phyloP scores from a whole-genome alignment of 2,113 vertebrate species.

The Scalopus aquaticus region DNA sequence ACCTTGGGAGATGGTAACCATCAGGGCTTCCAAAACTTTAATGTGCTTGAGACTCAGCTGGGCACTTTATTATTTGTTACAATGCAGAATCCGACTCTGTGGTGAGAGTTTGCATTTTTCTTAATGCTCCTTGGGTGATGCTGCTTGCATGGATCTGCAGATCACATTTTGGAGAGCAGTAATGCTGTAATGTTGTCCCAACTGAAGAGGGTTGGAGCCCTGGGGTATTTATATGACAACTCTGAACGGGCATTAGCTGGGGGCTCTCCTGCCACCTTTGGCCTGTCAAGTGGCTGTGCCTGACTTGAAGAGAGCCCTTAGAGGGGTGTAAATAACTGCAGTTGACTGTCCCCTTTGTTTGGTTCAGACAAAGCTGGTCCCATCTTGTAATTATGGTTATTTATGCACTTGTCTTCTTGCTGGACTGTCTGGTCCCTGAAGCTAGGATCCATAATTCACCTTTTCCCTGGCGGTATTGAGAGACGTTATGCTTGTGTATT shows the following conservation, averaged over 20 bases:
- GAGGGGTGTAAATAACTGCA: not conserved
- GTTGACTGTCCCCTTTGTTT: not conserved
- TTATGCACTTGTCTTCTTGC: not conserved
- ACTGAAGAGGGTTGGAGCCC: no score
- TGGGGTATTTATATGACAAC: not conserved
- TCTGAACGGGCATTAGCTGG: not conserved
- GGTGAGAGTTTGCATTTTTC: not conserved
- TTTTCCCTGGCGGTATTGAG: not conserved
- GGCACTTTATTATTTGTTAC: not conserved
- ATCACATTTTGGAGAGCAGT: not conserved
- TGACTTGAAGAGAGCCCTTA: not conserved
- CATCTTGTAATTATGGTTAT: not conserved
- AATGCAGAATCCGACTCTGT: not conserved
- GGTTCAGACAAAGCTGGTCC: not conserved
- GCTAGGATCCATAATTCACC: not conserved
- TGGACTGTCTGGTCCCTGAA: not conserved
- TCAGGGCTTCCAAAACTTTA: not conserved
- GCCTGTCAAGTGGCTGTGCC: not conserved
- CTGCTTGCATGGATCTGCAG: not conserved
- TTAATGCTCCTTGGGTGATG: not conserved
- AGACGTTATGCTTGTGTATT: not conserved
- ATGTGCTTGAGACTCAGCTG: not conserved
- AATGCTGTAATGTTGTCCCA: not conserved
- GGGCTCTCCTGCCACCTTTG: not conserved
- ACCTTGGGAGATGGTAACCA: not conserved